Base-by-base conservation (phyloP, 2,797 vertebrate genomes). In the Crocidura indochinensis region DNA sequence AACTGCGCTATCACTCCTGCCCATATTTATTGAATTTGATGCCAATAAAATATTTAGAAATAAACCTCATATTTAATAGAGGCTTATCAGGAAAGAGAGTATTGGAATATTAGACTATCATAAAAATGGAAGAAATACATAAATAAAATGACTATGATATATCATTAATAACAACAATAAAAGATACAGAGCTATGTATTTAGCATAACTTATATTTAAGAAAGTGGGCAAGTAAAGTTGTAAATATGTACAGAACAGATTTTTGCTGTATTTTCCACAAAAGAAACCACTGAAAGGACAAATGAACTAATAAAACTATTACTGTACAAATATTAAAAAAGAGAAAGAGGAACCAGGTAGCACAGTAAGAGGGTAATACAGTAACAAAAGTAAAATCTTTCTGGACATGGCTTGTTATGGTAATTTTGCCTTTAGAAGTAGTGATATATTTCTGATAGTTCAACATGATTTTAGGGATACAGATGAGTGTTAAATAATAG, bases 41-140 rank as follows among this genome's bases (percentile, higher is more conserved):
- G 38, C 88, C 84, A 81, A 68, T 73, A 76, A 92, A 91, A 90
- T 6, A n/a, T 68, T 77, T 91, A 83, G 62, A 95, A 91, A 86
- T 69, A 84, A 83, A 27, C 27, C 46, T 77, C 29, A 75, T 69
- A 24, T 86, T 82, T n/a, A 78, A 74, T 78, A 29, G 69, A 90
- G 22, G 87, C 22, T 68, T 22, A 10, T 72, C 83, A 20, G 29
- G 60, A 67, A 72, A 64, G 81, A 67, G 12, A 85, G 79, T 44
- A 79, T 38, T 67, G 67, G 38, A 56, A 86, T 82, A 74, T 51
- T 77, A 88, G 65, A 68, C 22, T 46, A 69, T 51, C n/a, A 47
- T 73, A 62, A 60, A 82, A 82, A 92, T 31, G 26, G 91, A 64
- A 22, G 47, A 87, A 14, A 20, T 72, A 76, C 22, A 82, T 79